These are phyloP conservation scores for Pteronotus mesoamericanus DNA, from an alignment of 2,797 vertebrate species.

Conservation along the genomic window DNA sequence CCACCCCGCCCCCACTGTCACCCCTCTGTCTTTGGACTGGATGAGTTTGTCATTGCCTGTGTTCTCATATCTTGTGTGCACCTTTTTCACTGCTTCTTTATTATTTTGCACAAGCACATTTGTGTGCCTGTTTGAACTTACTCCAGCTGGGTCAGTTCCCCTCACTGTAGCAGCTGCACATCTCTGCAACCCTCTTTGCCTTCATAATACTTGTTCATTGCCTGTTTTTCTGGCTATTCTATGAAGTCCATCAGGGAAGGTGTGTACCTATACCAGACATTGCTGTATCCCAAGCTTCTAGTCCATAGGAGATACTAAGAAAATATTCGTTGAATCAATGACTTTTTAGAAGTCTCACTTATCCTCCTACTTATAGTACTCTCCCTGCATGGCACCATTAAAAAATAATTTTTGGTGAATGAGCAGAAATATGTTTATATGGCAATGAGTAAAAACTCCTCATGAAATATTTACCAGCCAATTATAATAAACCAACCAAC, in stretches of 20 bases:
- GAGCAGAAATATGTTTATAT: not conserved
- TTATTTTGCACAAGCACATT: not conserved
- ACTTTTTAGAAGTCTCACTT: not conserved
- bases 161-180: not conserved
- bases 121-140: not conserved
- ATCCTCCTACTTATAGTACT: not conserved
- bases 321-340: not conserved
- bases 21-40: not conserved
- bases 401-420: not conserved
- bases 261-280: not conserved
- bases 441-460: conserved; percentile 10
- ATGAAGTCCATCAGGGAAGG: not conserved
- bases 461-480: conserved; percentile 4
- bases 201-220: not conserved
- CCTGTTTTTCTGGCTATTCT: not conserved
- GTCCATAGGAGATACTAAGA: not conserved
- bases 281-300: not conserved
- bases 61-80: not conserved
- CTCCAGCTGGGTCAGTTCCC: not conserved
- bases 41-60: not conserved
- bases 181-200: not conserved
- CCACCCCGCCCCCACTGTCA: not conserved
- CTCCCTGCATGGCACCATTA: not conserved
- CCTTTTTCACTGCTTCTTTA: not conserved
- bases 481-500: not conserved